Base-by-base conservation (phyloP, 2,113 vertebrate genomes). In the Lophura nycthemera region DNA sequence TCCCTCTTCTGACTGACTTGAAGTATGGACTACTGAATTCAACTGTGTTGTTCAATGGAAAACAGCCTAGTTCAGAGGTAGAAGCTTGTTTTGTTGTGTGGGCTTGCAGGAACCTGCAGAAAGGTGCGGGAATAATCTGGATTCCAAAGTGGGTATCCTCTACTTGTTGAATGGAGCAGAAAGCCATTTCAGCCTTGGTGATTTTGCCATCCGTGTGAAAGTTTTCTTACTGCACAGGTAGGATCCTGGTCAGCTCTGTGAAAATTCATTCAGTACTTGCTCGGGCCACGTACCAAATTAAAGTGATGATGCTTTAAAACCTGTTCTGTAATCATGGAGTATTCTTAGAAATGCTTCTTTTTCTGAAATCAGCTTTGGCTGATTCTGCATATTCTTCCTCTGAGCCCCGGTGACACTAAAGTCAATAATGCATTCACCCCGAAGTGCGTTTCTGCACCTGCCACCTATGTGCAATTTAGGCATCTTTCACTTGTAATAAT, bases 161-260 rank as follows among this genome's bases (percentile, higher is more conserved):
- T 20, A 22, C 19, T 70, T 40, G 88, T 69, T 56, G 88, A 69
- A 83, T 0, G 21, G 38, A 83, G 20, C 70, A 40, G 61, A 78
- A 81, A 83, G 22, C 22, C 65, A 57, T 92, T 95, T 91, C 80
- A 67, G 76, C 59, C 69, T 71, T 87, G 70, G 73, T 66, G 83
- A 61, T 86, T 93, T 61, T 90, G 65, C 43, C 1, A 0, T 29
- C 36, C 25, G 5, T 18, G 38, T 92, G 71, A 22, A 72, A 59
- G 11, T 88, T 86, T 93, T 9, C 47, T 93, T 60, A 19, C 59
- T 50, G 54, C 57, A 67, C 15, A 48, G 64, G 61, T 65, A 79
- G 22, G 20, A 47, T 40, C 40, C 4, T 69, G 17, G n/a, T 80
- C 76, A 81, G n/a, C 61, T 81, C 56, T 71, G 11, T 74, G 65